phyloP scores from a whole-genome alignment of 2,113 vertebrate species.

The Amphilophus citrinellus region DNA sequence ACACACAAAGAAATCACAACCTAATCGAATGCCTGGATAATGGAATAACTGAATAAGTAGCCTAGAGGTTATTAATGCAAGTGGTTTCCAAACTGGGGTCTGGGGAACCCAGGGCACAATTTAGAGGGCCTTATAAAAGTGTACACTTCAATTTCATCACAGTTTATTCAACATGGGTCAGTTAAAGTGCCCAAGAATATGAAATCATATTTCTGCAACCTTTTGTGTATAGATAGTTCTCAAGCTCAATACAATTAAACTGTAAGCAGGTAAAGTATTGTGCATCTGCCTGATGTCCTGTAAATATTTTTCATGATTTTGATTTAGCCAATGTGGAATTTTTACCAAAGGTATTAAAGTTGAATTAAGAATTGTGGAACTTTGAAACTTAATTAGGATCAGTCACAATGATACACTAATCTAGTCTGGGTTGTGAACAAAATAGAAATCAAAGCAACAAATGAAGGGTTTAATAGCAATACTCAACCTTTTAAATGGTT shows the following conservation, averaged over 20 bases:
- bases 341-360: background rate
- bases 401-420: slow-evolving; percentile 10
- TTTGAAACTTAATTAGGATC: background rate
- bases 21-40: slow-evolving; percentile 73
- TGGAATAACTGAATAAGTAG: slow-evolving; percentile 75
- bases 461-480: slow-evolving; percentile 10
- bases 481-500: slow-evolving; percentile 24
- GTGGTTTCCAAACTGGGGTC: slow-evolving; percentile 50
- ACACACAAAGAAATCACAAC: slow-evolving; percentile 69
- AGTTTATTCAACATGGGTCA: background rate
- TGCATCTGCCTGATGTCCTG: background rate
- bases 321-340: background rate
- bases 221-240: background rate
- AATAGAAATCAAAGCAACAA: slow-evolving; percentile 30
- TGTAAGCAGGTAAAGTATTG: background rate
- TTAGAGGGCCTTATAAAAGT: slow-evolving; percentile 12
- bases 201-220: background rate
- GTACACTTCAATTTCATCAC: background rate
- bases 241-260: background rate
- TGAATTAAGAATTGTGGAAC: background rate
- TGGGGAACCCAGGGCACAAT: slow-evolving; percentile 31
- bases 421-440: background rate
- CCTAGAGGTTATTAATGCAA: slow-evolving; percentile 74
- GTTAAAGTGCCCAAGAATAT: background rate
- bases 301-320: background rate